Evolutionary conservation across 2,113 vertebrate genomes (phyloP).

Genomic region (Psilopogon haemacephalus): DNA sequence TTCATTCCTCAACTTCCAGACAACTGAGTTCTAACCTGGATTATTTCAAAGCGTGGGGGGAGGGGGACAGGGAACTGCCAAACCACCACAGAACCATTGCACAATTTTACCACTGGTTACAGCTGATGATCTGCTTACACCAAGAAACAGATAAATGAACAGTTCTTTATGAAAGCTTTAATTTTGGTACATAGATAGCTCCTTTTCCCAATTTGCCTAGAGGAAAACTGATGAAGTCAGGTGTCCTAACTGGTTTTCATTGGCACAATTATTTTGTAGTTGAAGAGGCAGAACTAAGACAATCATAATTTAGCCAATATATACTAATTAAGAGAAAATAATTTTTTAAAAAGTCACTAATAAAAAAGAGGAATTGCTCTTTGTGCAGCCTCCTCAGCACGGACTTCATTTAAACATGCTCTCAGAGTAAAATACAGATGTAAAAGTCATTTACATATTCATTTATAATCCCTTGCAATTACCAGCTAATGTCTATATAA

Average conservation of each 20-base stretch:
- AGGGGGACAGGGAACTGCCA: no score
- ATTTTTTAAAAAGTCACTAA: neutral
- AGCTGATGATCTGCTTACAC: neutral
- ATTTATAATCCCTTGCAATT: neutral
- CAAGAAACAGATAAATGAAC: neutral
- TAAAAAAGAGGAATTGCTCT: neutral
- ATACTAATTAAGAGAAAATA: neutral
- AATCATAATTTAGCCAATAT: neutral
- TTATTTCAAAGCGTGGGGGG: no score
- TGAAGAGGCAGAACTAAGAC: neutral
- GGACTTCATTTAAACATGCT: neutral
- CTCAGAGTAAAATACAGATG: neutral
- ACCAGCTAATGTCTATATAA: neutral
- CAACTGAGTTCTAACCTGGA: no score
- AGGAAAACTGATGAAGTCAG: neutral
- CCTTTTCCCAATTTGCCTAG: neutral
- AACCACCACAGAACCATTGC: no score
- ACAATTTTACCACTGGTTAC: neutral
- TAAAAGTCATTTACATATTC: neutral
- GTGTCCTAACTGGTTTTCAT: neutral
- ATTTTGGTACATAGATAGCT: neutral
- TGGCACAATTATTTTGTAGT: neutral
- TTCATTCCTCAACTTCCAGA: no score
- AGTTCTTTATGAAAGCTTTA: neutral
- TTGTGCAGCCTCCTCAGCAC: neutral